Base-by-base conservation (phyloP, 2,888 invertebrate genomes). In the Eilema sororculum region DNA sequence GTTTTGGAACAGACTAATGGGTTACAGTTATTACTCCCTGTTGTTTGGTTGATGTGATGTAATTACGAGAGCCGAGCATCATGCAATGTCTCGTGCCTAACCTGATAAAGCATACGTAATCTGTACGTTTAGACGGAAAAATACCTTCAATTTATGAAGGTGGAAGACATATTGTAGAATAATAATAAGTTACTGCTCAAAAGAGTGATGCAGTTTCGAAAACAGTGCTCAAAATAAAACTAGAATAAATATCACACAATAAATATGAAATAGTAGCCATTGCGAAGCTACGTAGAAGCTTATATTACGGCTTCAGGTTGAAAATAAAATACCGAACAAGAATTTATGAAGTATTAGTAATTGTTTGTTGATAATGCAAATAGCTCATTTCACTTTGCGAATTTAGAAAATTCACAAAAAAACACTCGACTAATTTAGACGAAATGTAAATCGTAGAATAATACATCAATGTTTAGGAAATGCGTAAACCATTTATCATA, bases 1-100 rank as follows among this genome's bases (percentile, higher is more conserved):
- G 80, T 88, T 86, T 85, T 72, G 82, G 74, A 80, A 84, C 76
- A 76, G 78, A 78, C 82, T 86, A 86, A 87, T 85, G 86, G 83
- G 86, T 89, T 86, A 86, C 86, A 86, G 84, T 89, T 88, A 89
- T 87, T 84, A 83, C 84, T 83, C 86, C 84, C 85, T 81, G 84
- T 87, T 87, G 86, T 87, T 89, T 82, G 83, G 84, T 82, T 85
- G 85, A 88, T 86, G 88, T 88, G 86, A 87, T 82, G 84, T 85
- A 88, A 90, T 91, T 89, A 90, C 77, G 78, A 73, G 79, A 82
- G 84, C 82, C 78, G 77, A 72, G 77, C 81, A 79, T 78, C 90
- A 91, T 89, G 90, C 90, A 81, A 90, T 86, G 75, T 88, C 77
- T 84, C 89, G 88, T 88, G 87, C 75, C 74, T 72, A 60, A 41